phyloP scores from a whole-genome alignment of 2,113 vertebrate species.

The Cryptomyrus ogoouensis region DNA sequence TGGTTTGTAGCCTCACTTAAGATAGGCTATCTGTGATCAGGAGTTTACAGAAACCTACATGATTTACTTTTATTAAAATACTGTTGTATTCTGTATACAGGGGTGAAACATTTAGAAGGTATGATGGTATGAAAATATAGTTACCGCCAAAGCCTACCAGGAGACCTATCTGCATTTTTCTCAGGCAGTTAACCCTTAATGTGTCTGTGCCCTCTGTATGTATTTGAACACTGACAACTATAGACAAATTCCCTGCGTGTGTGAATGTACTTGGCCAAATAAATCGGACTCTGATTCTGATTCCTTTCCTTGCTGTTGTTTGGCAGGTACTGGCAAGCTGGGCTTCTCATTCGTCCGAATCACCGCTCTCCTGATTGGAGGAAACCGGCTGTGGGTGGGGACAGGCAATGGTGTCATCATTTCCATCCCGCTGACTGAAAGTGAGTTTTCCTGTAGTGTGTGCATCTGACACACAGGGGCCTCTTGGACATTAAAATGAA shows the following conservation, averaged over 20 bases:
- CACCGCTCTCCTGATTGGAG: constrained; percentile 90
- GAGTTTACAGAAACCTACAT: neutral
- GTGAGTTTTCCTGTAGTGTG: constrained; percentile 63
- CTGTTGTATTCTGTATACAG: neutral
- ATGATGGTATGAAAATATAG: neutral
- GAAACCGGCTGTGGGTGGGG: constrained; percentile 95
- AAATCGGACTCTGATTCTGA: neutral
- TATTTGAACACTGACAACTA: neutral
- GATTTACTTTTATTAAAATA: neutral
- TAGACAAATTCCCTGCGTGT: neutral
- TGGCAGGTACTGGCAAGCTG: constrained; percentile 87
- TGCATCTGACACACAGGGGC: neutral
- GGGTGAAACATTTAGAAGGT: neutral
- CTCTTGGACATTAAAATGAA: neutral
- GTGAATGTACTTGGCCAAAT: neutral
- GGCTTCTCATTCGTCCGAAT: constrained; percentile 97
- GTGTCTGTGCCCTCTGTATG: neutral
- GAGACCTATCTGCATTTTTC: neutral
- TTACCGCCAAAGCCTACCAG: neutral
- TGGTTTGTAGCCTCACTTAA: neutral
- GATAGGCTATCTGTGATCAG: neutral
- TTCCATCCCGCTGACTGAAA: constrained; percentile 95
- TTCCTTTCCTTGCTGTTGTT: neutral
- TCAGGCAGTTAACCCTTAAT: neutral
- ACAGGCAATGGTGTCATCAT: constrained; percentile 97